phyloP scores from a whole-genome alignment of 2,797 vertebrate species.

The Rhinichthys osculus region DNA sequence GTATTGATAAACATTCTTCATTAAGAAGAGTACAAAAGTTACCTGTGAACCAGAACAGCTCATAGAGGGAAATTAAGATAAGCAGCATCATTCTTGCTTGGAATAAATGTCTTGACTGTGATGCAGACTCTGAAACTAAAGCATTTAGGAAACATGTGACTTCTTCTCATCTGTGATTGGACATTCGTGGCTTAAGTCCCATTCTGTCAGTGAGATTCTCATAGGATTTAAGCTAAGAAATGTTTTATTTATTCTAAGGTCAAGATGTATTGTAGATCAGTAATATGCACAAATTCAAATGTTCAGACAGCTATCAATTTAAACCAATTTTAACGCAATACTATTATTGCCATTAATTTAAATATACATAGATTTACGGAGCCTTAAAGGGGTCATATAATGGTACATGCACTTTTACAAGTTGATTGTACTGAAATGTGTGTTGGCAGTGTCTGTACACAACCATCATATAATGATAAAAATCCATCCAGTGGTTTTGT shows the following conservation, averaged over 20 bases:
- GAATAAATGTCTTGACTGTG: neutral
- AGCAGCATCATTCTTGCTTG: constrained; percentile 31
- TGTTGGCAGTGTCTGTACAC: too few species aligned
- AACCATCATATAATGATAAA: too few species aligned
- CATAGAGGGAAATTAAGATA: constrained; percentile 3
- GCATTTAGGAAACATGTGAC: neutral
- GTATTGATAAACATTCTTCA: neutral
- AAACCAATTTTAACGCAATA: neutral
- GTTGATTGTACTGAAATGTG: too few species aligned
- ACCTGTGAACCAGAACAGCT: constrained; percentile 55
- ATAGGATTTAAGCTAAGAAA: neutral
- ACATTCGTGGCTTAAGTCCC: neutral
- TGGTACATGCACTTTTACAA: too few species aligned
- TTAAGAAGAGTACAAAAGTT: constrained; percentile 10
- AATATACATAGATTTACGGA: too few species aligned
- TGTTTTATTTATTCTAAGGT: neutral
- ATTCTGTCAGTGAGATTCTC: neutral
- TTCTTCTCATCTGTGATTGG: constrained; percentile 22
- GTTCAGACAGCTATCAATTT: neutral
- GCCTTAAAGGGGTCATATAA: too few species aligned
- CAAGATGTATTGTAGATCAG: neutral
- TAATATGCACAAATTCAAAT: constrained; percentile 26
- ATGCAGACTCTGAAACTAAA: neutral
- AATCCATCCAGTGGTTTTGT: too few species aligned
- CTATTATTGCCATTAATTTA: neutral